Percentiles rank a stretch among this genome's conserved stretches.
These are phyloP conservation scores for Hedya salicella DNA, from an alignment of 2,888 invertebrate genomes.

Conservation along the genomic window DNA sequence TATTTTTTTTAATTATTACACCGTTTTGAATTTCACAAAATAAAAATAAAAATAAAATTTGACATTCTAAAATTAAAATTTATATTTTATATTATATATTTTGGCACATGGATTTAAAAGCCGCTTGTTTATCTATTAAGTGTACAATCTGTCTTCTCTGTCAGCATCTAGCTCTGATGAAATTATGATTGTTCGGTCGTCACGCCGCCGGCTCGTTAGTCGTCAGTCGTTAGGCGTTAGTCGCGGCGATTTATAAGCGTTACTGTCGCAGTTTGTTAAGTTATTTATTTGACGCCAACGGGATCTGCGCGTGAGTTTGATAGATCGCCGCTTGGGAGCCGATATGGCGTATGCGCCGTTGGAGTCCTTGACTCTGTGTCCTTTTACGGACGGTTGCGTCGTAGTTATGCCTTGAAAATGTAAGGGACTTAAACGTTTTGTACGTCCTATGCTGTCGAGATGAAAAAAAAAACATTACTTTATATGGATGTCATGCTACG, in stretches of 20 bases:
- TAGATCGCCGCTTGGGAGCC: constrained; percentile 14
- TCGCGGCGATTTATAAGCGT: constrained; percentile 60
- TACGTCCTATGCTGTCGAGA: background rate
- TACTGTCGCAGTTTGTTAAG: constrained; percentile 56
- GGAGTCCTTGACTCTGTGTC: background rate
- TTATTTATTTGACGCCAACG: constrained; percentile 58
- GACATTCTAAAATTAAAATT: too few relatives aligned
- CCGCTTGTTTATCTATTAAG: constrained; percentile 2
- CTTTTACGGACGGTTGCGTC: background rate
- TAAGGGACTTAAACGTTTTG: background rate
- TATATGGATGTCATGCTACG: too few relatives aligned
- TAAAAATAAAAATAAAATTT: too few relatives aligned
- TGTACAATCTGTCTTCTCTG: constrained; percentile 20
- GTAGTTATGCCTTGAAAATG: background rate
- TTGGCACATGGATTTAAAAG: too few relatives aligned
- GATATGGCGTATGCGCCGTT: background rate
- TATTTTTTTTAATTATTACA: too few relatives aligned
- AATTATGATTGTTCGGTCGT: constrained; percentile 56
- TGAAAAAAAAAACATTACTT: background rate
- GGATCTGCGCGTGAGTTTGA: constrained; percentile 35
- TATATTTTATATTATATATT: too few relatives aligned
- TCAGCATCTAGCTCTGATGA: constrained; percentile 48
- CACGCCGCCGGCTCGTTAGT: constrained; percentile 44
- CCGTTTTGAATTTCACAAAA: too few relatives aligned
- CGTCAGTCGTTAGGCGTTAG: constrained; percentile 54